Conservation (phyloP, 2,113 vertebrate genomes). For the Aspidoscelis tigris region DNA sequence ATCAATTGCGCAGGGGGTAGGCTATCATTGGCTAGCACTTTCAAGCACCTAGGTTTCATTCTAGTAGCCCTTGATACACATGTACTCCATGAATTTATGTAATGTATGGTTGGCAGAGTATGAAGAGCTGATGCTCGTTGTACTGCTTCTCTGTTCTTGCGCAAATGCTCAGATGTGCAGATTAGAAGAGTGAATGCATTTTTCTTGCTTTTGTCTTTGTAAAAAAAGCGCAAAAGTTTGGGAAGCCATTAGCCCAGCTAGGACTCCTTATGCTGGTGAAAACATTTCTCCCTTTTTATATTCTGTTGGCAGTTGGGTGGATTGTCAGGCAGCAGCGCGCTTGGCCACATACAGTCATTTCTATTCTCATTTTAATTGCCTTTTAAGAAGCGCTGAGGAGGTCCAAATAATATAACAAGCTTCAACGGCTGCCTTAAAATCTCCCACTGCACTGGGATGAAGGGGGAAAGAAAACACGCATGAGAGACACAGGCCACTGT, state of each 20-base stretch:
- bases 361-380: conserved; percentile 63
- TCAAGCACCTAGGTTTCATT: no score
- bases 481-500: conserved; percentile 38
- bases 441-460: conserved; percentile 39
- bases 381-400: conserved; percentile 68
- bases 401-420: conserved; percentile 63
- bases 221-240: conserved; percentile 57
- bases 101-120: not conserved
- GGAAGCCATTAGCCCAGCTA: conserved; percentile 59
- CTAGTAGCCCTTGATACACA: no score
- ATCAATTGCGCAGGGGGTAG: no score
- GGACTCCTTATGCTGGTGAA: conserved; percentile 21
- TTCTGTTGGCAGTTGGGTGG: conserved; percentile 53
- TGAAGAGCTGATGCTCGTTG: not conserved
- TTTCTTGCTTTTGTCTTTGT: conserved; percentile 43
- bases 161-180: conserved; percentile 12
- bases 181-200: conserved; percentile 47
- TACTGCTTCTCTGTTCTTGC: no score
- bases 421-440: conserved; percentile 66
- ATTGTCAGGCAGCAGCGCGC: conserved; percentile 55
- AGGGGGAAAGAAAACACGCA: not conserved
- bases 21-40: no score
- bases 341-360: conserved; percentile 57
- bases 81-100: no score
- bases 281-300: conserved; percentile 48